A percentile compares a stretch with the other conserved stretches of the same genome.
phyloP scores from a whole-genome alignment of 2,888 invertebrate species.

The Diarsia dahlii region DNA sequence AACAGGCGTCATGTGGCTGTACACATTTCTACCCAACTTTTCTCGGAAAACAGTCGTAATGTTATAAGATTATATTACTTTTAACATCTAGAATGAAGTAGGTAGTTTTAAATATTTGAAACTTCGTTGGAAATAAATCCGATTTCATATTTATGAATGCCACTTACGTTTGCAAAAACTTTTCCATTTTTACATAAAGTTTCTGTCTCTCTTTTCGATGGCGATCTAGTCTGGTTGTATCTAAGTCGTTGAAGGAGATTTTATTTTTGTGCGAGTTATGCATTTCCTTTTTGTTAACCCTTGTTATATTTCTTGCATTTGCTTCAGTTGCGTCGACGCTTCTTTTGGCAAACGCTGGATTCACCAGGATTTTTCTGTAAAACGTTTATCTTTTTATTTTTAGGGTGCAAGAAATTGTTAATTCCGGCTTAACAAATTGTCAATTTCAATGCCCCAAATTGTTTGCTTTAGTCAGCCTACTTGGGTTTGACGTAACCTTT shows the following conservation, averaged over 20 bases:
- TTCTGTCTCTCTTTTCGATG: constrained; percentile 92
- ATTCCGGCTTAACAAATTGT: not conserved
- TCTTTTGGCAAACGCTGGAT: constrained; percentile 88
- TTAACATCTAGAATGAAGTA: not conserved
- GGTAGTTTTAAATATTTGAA: constrained; percentile 38
- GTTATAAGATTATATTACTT: not conserved
- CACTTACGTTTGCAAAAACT: constrained; percentile 92
- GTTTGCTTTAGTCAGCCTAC: not conserved
- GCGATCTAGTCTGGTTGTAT: constrained; percentile 82
- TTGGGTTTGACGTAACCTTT: not conserved
- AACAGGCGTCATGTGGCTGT: not conserved
- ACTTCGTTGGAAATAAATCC: constrained; percentile 44
- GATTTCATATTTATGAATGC: constrained; percentile 55
- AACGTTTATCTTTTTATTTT: not conserved
- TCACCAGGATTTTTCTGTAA: constrained; percentile 82
- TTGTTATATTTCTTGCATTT: constrained; percentile 42
- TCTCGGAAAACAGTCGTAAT: not conserved
- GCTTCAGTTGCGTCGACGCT: constrained; percentile 73
- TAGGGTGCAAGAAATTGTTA: not conserved
- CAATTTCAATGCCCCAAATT: not conserved
- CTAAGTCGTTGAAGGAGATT: constrained; percentile 75
- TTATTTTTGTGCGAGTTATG: constrained; percentile 77
- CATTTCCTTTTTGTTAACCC: constrained; percentile 76
- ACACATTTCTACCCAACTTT: no score
- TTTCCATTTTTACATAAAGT: constrained; percentile 92